Evolutionary conservation across 2,113 vertebrate genomes (phyloP), one percentile per base, ranked within the genome.

Genomic region (Sinocyclocheilus maitianheensis): DNA sequence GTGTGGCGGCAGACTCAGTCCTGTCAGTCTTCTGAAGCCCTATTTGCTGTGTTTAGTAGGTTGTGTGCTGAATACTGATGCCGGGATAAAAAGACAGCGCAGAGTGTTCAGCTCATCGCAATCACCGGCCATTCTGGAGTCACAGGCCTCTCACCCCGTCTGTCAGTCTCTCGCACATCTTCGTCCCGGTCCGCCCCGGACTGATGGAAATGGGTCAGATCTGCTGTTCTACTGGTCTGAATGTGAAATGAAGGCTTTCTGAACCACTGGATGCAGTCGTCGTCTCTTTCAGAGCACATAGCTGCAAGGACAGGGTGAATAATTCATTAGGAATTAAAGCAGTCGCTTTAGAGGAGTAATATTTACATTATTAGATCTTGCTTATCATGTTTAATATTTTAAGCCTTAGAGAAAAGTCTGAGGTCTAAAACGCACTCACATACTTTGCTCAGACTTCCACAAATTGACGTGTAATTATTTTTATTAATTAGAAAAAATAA

Each of bases 31-130:
- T 81, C 89, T 92, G 88, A 94, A 91, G 91, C 92, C 86, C 90
- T 91, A 93, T 94, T 94, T 94, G 93, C 92, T 91, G 90, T 89
- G 87, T 88, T 94, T 93, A 93, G 83, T 89, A 87, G 78, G 85
- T 81, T 88, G 92, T 93, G 93, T 78, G 89, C 89, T 91, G 94
- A 94, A 95, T 95, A 90, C 92, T 92, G 93, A 95, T 95, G 90
- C 65, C 85, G 43, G 46, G 69, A 69, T 84, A 62, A 77, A 76
- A 84, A 87, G 12, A 55, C 81, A 88, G 85, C 65, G 60, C 65
- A 8, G 14, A 60, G 37, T 83, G 78, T 67, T 69, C 78, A 16
- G 78, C 60, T 67, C 87, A 87, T 62, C 20, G 79, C 55, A 55
- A 82, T 84, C 83, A 77, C 60, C 40, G 77, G 74, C 79, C 89